phyloP scores from a whole-genome alignment of 2,113 vertebrate species.

The Psephotus haematonotus region DNA sequence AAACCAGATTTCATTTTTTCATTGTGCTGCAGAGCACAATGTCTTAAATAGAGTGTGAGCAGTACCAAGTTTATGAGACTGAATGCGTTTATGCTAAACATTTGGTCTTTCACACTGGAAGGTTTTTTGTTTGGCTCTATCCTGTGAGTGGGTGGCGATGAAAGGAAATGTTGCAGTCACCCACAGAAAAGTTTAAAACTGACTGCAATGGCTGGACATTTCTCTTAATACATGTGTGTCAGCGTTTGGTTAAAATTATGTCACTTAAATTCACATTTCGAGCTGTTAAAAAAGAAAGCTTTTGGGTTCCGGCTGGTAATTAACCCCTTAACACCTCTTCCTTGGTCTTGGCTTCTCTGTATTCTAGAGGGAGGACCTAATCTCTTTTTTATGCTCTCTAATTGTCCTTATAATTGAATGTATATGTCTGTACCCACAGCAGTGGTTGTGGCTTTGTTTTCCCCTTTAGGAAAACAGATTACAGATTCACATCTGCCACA shows the following conservation, averaged over 20 bases:
- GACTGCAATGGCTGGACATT: neutral
- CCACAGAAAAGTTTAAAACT: neutral
- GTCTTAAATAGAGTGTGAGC: neutral
- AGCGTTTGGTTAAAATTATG: neutral
- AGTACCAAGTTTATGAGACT: neutral
- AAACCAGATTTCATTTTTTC: neutral
- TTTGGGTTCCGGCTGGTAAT: conserved; percentile 13
- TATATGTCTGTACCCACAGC: neutral
- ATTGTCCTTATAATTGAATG: neutral
- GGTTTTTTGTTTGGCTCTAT: neutral
- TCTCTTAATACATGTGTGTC: neutral
- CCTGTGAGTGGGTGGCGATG: neutral
- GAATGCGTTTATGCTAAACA: neutral
- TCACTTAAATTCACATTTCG: neutral
- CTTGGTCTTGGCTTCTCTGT: neutral
- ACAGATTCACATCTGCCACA: neutral
- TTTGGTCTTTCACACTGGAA: neutral
- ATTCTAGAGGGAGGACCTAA: neutral
- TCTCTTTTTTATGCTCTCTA: neutral
- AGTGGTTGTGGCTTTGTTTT: neutral
- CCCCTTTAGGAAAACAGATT: neutral
- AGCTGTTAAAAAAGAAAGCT: neutral
- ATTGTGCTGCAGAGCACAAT: neutral
- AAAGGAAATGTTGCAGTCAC: neutral
- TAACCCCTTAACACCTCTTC: neutral